Evolutionary conservation across 2,113 vertebrate genomes (phyloP).

Genomic region (Forbesichthys papilliferus): DNA sequence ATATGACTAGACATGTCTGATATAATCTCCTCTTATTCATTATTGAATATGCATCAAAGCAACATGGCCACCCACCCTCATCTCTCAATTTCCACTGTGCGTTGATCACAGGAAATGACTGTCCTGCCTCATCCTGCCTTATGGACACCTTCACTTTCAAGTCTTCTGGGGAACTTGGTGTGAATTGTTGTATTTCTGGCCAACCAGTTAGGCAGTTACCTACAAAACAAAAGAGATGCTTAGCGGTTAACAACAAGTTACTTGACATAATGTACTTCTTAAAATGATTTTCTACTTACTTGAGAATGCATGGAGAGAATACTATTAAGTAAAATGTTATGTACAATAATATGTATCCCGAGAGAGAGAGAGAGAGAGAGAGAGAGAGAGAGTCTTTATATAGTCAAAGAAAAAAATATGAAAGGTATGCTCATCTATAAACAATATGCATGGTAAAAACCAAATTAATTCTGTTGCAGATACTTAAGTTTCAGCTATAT

Average conservation of each 20-base stretch:
- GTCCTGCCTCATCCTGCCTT: slow-evolving; percentile 37
- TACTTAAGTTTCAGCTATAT: too few relatives aligned
- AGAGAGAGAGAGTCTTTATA: too few relatives aligned
- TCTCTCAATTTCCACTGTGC: slow-evolving; percentile 67
- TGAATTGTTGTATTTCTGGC: slow-evolving; percentile 16
- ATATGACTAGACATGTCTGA: background rate
- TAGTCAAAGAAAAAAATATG: too few relatives aligned
- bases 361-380: too few relatives aligned
- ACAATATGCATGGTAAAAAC: too few relatives aligned
- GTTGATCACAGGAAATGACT: slow-evolving; percentile 59
- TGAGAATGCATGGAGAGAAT: too few relatives aligned
- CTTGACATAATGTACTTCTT: background rate
- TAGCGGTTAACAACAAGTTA: background rate
- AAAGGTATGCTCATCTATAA: too few relatives aligned
- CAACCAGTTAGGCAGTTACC: slow-evolving; percentile 62
- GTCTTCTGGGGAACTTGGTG: slow-evolving; percentile 60
- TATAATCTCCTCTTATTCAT: background rate
- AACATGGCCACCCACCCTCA: slow-evolving; percentile 59
- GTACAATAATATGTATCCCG: background rate
- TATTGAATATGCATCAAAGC: background rate
- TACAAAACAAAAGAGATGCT: slow-evolving; percentile 20
- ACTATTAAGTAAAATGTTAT: too few relatives aligned
- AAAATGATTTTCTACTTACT: too few relatives aligned
- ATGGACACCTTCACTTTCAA: slow-evolving; percentile 36
- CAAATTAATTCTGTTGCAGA: too few relatives aligned